Evolutionary conservation across 2,113 vertebrate genomes (phyloP).

Genomic region (Onychorhynchus coronatus): DNA sequence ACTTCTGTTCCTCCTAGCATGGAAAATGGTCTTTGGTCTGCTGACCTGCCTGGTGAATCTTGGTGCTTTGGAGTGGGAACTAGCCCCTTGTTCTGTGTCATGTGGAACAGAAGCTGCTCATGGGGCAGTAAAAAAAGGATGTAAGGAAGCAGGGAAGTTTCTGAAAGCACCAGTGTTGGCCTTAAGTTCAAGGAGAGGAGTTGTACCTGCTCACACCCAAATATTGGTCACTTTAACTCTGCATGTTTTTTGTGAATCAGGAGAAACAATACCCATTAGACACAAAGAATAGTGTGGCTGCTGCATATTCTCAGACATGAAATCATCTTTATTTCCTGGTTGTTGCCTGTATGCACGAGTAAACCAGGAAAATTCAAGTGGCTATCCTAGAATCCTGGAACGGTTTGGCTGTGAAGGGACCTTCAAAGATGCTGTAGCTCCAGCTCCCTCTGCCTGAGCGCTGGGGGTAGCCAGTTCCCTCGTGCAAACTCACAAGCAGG

Average conservation of each 20-base stretch:
- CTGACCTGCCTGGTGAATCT: not conserved
- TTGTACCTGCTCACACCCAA: not conserved
- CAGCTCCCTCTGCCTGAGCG: not conserved
- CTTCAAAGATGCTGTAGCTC: not conserved
- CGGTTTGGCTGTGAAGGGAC: not conserved
- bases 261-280: not conserved
- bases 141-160: not conserved
- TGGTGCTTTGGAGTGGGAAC: not conserved
- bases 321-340: not conserved
- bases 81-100: not conserved
- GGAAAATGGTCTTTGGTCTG: not conserved
- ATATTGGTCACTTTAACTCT: not conserved
- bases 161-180: not conserved
- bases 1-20: not conserved
- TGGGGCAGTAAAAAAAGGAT: not conserved
- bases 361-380: not conserved
- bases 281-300: not conserved
- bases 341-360: not conserved
- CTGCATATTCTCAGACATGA: not conserved
- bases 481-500: accelerated
- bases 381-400: not conserved
- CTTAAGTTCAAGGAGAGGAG: not conserved
- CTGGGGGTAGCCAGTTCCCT: not conserved
- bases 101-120: not conserved
- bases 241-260: not conserved